phyloP scores from a whole-genome alignment of 1,140 invertebrate species.

The Dreissena polymorpha region DNA sequence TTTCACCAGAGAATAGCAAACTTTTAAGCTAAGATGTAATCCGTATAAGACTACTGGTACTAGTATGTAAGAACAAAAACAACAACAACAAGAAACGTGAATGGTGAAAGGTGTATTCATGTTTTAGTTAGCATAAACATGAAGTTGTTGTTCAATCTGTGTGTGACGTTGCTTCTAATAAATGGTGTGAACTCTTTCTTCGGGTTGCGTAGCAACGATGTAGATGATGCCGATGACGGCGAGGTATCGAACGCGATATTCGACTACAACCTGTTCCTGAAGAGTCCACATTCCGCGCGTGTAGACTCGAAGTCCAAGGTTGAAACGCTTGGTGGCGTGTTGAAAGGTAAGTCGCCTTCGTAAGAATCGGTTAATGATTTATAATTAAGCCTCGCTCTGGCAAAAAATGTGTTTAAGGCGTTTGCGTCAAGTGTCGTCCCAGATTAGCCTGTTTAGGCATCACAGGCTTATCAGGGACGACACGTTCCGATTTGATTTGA shows the following conservation, averaged over 20 bases:
- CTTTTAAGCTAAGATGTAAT: too few species aligned
- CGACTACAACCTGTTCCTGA: constrained; percentile 42
- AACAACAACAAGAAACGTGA: too few species aligned
- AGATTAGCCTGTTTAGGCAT: not conserved
- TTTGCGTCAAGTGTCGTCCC: not conserved
- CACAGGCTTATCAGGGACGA: not conserved
- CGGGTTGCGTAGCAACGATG: not conserved
- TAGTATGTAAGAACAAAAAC: too few species aligned
- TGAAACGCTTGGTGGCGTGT: constrained; percentile 29
- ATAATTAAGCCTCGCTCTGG: not conserved
- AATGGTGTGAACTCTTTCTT: not conserved
- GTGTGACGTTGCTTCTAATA: too few species aligned
- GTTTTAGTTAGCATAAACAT: not conserved
- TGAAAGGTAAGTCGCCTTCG: constrained; percentile 31
- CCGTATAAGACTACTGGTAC: too few species aligned
- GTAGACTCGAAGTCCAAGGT: constrained; percentile 49
- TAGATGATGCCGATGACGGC: constrained; percentile 22
- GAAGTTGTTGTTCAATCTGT: too few species aligned
- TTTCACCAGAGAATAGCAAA: too few species aligned
- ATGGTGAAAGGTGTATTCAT: too few species aligned
- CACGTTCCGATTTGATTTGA: not conserved
- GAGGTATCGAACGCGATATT: constrained; percentile 23
- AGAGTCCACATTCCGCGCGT: constrained; percentile 33
- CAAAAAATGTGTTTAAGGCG: not conserved
- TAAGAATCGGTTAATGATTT: not conserved